These are phyloP conservation scores for Pleuronectes platessa DNA, from an alignment of 2,113 vertebrate genomes.

Conservation along the genomic window DNA sequence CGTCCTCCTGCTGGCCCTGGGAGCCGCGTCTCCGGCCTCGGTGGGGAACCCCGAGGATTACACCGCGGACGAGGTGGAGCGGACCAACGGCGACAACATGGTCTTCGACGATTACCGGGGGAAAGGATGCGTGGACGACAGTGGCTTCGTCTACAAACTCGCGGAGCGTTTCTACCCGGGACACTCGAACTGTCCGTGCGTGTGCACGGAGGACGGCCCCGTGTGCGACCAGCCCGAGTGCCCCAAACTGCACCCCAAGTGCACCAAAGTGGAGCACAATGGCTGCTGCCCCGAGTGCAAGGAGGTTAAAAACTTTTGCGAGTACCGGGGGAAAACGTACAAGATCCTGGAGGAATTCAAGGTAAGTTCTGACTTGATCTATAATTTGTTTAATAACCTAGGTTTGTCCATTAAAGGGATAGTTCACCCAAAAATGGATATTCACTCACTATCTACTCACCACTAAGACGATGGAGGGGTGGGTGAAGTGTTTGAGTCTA, in stretches of 20 bases:
- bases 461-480: too few relatives aligned
- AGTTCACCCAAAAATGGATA: too few relatives aligned
- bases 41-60: slow-evolving; percentile 92
- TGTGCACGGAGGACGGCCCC: slow-evolving; percentile 98
- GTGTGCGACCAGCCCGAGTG: slow-evolving; percentile 99
- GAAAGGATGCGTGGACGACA: slow-evolving; percentile 99
- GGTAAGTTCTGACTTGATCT: slow-evolving; percentile 82
- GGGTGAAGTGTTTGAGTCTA: too few relatives aligned
- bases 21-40: slow-evolving; percentile 86
- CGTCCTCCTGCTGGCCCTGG: slow-evolving; percentile 89
- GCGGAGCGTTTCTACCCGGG: slow-evolving; percentile 98
- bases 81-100: slow-evolving; percentile 90
- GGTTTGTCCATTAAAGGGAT: too few relatives aligned
- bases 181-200: slow-evolving; percentile 98
- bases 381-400: background rate
- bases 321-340: slow-evolving; percentile 97
- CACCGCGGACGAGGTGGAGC: slow-evolving; percentile 92
- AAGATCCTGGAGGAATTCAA: slow-evolving; percentile 99
- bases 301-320: slow-evolving; percentile 99
- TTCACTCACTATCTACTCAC: too few relatives aligned
- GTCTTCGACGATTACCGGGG: slow-evolving; percentile 98
- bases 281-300: slow-evolving; percentile 99
- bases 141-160: slow-evolving; percentile 98
- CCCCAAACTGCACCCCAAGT: slow-evolving; percentile 98
- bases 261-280: slow-evolving; percentile 99